Evolutionary conservation across 1,140 invertebrate species (phyloP).

Genomic region (Ridgeia piscesae): DNA sequence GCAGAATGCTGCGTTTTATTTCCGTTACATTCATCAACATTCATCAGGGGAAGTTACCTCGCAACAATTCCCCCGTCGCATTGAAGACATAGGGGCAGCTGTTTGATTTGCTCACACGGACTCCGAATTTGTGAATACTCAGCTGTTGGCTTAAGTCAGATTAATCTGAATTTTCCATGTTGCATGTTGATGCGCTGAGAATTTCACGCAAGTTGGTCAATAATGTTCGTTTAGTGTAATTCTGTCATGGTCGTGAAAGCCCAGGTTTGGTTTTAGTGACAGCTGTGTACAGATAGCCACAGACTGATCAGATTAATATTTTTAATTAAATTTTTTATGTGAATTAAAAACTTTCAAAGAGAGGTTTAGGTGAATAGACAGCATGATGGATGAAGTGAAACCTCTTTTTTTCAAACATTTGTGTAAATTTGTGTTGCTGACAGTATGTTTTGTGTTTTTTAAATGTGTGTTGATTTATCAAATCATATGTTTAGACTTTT

Average conservation of each 20-base stretch:
- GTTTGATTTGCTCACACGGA: neutral
- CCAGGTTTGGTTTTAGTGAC: neutral
- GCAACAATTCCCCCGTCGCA: neutral
- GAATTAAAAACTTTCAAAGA: neutral
- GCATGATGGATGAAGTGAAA: neutral
- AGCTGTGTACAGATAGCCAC: neutral
- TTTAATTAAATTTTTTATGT: neutral
- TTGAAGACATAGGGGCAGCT: neutral
- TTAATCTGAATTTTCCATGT: neutral
- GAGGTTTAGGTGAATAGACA: neutral
- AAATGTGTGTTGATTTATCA: neutral
- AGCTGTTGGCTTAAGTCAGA: neutral
- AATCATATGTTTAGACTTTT: neutral
- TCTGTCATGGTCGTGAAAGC: neutral
- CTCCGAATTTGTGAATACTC: neutral
- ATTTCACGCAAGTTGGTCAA: neutral
- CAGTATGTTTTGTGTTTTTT: neutral
- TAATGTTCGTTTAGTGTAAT: neutral
- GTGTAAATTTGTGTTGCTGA: neutral
- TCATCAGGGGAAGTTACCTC: neutral
- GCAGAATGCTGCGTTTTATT: neutral
- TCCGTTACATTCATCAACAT: conserved; percentile 1
- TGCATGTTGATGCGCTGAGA: neutral
- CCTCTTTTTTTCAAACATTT: neutral
- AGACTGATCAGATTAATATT: neutral